Conservation (phyloP, 2,797 vertebrate genomes). For the Propithecus perrieri region DNA sequence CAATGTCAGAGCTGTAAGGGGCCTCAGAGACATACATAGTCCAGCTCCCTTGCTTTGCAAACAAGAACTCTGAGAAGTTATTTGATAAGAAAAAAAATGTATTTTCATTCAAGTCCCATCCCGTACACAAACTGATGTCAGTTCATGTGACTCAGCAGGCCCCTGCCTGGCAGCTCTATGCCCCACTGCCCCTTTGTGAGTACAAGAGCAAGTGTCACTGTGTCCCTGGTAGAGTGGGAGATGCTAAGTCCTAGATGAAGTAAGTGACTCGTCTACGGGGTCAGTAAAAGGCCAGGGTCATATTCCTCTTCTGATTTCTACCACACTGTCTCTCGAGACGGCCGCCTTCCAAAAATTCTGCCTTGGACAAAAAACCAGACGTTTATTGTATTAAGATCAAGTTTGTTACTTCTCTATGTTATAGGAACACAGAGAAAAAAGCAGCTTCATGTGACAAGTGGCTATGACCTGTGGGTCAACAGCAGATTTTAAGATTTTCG, state of each 20-base stretch:
- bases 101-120: constrained; percentile 35
- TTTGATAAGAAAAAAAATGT: background rate
- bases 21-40: background rate
- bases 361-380: background rate
- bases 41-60: background rate
- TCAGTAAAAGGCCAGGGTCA: background rate
- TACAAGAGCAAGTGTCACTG: background rate
- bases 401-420: background rate
- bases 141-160: background rate
- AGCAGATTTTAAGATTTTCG: background rate
- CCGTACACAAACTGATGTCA: background rate
- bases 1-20: background rate
- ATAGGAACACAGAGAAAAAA: background rate
- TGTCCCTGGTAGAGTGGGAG: background rate
- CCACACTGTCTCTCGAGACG: background rate
- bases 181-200: background rate
- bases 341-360: constrained; percentile 6
- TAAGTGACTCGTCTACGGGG: background rate
- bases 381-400: background rate
- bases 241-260: background rate
- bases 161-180: background rate
- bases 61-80: background rate
- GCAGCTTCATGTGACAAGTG: background rate
- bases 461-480: background rate
- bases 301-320: background rate